Evolutionary conservation across 2,797 vertebrate species (phyloP).

Genomic region (Chlorospingus flavigularis): DNA sequence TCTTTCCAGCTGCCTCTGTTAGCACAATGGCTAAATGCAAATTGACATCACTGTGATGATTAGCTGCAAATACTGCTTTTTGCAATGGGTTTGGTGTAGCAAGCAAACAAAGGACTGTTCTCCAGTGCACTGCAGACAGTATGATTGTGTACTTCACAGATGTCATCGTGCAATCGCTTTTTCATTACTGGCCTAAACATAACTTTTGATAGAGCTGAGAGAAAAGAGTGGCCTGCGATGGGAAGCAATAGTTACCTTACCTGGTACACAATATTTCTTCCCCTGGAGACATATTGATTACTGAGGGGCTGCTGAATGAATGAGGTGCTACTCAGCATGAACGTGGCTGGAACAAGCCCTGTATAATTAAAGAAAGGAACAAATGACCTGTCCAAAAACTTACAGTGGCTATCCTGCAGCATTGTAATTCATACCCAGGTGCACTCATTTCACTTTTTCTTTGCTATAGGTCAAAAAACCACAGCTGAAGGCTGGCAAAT

Average conservation of each 20-base stretch:
- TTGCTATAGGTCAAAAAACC: background rate
- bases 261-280: background rate
- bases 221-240: background rate
- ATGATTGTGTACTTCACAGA: background rate
- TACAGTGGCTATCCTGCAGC: background rate
- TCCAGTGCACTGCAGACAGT: background rate
- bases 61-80: slow-evolving; percentile 59
- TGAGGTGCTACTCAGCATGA: background rate
- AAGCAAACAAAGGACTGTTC: background rate
- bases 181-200: background rate
- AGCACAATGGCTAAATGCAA: slow-evolving; percentile 62
- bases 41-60: slow-evolving; percentile 55
- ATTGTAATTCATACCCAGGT: background rate
- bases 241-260: background rate
- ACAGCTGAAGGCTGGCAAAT: background rate
- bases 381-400: background rate
- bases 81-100: slow-evolving; percentile 10
- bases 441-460: background rate
- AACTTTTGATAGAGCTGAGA: background rate
- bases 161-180: background rate
- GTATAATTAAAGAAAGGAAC: background rate
- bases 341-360: background rate
- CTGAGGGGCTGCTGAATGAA: background rate
- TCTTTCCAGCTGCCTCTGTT: slow-evolving; percentile 61
- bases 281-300: background rate